Conservation (phyloP, 2,888 invertebrate species). For the Arge pagana region DNA sequence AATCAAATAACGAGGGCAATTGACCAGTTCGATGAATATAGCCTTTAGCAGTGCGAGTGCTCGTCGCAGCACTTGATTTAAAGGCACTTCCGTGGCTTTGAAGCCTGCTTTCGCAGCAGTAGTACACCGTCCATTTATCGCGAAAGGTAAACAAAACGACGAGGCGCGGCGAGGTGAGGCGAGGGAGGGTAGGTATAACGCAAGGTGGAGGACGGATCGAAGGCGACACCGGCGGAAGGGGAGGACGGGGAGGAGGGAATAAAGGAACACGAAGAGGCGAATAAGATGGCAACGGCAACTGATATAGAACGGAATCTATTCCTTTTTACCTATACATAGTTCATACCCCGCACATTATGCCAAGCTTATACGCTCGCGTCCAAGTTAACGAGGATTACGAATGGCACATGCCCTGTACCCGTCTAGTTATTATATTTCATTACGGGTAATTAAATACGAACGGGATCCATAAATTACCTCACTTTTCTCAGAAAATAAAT, state of each 20-base stretch:
- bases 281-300: no score
- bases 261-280: not conserved
- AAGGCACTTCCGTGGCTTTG: constrained; percentile 22
- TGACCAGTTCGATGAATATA: constrained; percentile 18
- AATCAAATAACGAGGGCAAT: not conserved
- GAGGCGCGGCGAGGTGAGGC: no score
- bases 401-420: constrained; percentile 36
- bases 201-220: no score
- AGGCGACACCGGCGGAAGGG: no score
- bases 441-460: constrained; percentile 38
- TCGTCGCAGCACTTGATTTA: constrained; percentile 16
- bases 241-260: no score
- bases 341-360: not conserved
- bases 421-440: constrained; percentile 43
- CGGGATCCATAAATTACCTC: constrained; percentile 39
- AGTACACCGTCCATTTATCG: constrained; percentile 20
- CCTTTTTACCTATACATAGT: constrained; percentile 19
- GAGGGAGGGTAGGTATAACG: no score
- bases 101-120: constrained; percentile 13
- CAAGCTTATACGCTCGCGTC: constrained; percentile 15
- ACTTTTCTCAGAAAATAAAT: constrained; percentile 36
- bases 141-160: constrained; percentile 20
- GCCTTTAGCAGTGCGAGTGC: constrained; percentile 12
- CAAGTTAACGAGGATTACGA: constrained; percentile 35
- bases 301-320: constrained; percentile 22